Evolutionary conservation across 2,113 vertebrate genomes (phyloP), one percentile per base, ranked within the genome.

Genomic region (Pleuronectes platessa): DNA sequence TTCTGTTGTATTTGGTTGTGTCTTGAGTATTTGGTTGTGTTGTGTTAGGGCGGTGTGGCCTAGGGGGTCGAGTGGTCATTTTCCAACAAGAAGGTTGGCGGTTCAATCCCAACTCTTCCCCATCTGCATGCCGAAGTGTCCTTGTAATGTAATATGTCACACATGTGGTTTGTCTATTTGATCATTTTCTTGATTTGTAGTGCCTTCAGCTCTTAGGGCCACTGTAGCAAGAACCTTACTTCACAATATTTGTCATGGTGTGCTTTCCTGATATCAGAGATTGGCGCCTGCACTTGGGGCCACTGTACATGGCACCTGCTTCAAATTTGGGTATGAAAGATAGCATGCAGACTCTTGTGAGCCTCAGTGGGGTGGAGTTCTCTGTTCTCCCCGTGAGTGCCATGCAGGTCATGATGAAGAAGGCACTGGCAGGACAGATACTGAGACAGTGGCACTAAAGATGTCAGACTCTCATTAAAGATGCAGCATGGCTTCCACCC

Each of bases 401-500:
- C 37, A 71, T 74, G 65, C 72, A 84, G 79, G 73, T 90, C 79
- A 81, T 51, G 73, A 82, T 42, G 72, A 78, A 40, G 60, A 69
- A 27, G 79, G 74, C 51, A 54, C 49, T 47, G 55, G 61, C 63
- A 73, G 78, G 58, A 85, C 76, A 68, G 68, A 87, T 56, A 84
- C 81, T 87, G 79, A 86, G 84, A 81, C 71, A 61, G 61, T 59
- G 68, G 68, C 81, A 68, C 75, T 72, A 55, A 82, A 86, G 82
- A 90, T 90, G 87, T 85, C 86, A 93, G 87, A 68, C 78, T 81
- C 64, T 88, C 91, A 94, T 94, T 89, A 93, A 94, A 92, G 81
- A 91, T 94, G 90, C 88, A 93, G 58, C 58, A 56, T 11, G 53
- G 37, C 88, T 90, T 91, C 84, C 88, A 89, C 84, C 68, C 74